A percentile compares a stretch with the other conserved stretches of the same genome.
phyloP scores from a whole-genome alignment of 1,140 invertebrate species.

The Lepidotrigona ventralis region DNA sequence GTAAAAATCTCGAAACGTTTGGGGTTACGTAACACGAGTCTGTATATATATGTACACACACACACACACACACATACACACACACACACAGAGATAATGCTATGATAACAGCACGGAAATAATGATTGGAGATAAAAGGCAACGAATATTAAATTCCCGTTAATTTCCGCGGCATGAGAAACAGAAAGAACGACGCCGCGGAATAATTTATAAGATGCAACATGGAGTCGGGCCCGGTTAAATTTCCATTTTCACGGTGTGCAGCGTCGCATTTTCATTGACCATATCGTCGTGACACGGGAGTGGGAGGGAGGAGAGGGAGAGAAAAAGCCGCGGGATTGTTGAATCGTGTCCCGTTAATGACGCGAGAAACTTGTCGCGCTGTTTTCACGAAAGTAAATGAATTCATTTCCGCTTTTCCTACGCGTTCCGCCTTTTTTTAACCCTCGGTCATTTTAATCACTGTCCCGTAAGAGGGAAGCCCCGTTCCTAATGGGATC shows the following conservation, averaged over 20 bases:
- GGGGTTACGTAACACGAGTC: not conserved
- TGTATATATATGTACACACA: too few relatives aligned
- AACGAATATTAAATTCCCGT: conserved; percentile 1
- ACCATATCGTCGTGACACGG: not conserved
- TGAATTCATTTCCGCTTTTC: conserved; percentile 1
- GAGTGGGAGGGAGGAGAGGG: not conserved
- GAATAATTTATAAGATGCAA: not conserved
- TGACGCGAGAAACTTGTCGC: not conserved
- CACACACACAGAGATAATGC: too few relatives aligned
- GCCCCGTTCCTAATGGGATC: not conserved
- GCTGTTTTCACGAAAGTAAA: not conserved
- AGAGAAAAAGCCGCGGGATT: not conserved
- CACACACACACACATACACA: too few relatives aligned
- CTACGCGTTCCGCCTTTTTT: not conserved
- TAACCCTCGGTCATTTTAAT: not conserved
- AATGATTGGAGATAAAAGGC: not conserved
- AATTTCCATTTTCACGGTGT: not conserved
- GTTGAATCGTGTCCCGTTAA: not conserved
- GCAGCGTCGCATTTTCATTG: too few relatives aligned
- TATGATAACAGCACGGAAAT: not conserved
- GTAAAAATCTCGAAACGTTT: not conserved
- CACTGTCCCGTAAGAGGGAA: not conserved
- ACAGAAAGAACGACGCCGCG: not conserved
- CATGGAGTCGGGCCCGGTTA: not conserved
- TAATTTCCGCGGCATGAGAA: not conserved